A percentile compares a stretch with the other conserved stretches of the same genome.
Conservation (phyloP, 2,113 vertebrate genomes). For the Pithys albifrons region DNA sequence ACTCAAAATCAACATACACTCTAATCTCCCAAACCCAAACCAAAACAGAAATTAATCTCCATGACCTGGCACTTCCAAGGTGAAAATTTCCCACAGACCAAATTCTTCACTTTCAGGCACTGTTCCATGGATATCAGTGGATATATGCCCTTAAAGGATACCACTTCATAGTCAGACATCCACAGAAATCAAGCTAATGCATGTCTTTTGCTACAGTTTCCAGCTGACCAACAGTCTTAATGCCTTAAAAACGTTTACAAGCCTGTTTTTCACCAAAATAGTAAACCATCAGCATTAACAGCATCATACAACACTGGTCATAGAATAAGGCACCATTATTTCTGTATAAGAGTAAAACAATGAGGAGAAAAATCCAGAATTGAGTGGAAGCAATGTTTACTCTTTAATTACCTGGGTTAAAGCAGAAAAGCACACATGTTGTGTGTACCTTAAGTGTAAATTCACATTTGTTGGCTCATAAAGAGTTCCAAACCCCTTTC, state of each 20-base stretch:
- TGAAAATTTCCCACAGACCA: background rate
- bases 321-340: background rate
- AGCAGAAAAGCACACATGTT: background rate
- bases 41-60: background rate
- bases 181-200: background rate
- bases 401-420: background rate
- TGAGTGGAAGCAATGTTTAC: background rate
- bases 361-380: background rate
- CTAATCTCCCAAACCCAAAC: background rate
- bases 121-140: background rate
- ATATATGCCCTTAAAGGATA: background rate
- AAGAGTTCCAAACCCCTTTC: background rate
- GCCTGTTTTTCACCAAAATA: background rate
- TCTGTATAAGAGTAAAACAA: background rate
- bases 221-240: background rate
- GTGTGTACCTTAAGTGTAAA: background rate
- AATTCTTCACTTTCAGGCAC: background rate
- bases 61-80: background rate
- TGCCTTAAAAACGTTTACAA: background rate
- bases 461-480: background rate
- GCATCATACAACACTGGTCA: background rate
- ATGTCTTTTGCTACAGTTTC: background rate
- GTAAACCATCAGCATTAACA: background rate
- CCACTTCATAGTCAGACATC: background rate
- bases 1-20: background rate